A percentile compares a stretch with the other conserved stretches of the same genome.
Conservation (phyloP, 2,113 vertebrate species). For the Steatornis caripensis region DNA sequence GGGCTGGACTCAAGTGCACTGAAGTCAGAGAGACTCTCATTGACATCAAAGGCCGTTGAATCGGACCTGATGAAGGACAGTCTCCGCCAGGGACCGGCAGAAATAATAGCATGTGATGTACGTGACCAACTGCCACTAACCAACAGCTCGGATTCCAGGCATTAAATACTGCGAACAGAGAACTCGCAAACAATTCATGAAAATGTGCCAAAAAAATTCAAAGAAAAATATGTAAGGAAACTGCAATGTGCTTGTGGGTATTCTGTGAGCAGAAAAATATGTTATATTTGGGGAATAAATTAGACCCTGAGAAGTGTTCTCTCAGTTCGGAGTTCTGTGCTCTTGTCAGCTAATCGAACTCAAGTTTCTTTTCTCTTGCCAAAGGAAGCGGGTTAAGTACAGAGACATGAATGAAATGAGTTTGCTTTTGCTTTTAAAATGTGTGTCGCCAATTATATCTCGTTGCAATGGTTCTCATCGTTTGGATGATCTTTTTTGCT, state of each 20-base stretch:
- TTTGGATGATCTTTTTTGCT: background rate
- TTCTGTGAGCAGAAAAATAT: slow-evolving; percentile 28
- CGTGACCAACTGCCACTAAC: slow-evolving; percentile 17
- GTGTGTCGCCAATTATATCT: background rate
- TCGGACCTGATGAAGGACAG: background rate
- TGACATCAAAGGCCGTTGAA: slow-evolving; percentile 9
- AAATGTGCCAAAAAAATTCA: slow-evolving; percentile 28
- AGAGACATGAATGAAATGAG: background rate
- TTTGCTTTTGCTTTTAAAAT: slow-evolving; percentile 1
- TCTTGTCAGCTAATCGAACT: background rate
- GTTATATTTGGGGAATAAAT: slow-evolving; percentile 20
- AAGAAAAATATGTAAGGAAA: slow-evolving; percentile 35
- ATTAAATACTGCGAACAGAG: background rate
- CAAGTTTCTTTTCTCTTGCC: background rate
- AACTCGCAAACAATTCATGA: slow-evolving; percentile 33
- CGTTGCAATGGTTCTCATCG: background rate
- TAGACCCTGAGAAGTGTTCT: background rate
- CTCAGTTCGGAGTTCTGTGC: background rate
- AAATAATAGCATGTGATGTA: slow-evolving; percentile 35
- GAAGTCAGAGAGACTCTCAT: background rate
- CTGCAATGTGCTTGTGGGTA: slow-evolving; percentile 4
- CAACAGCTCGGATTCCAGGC: background rate
- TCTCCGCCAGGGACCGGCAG: background rate
- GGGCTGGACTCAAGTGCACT: background rate
- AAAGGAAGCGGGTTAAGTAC: background rate